phyloP scores from a whole-genome alignment of 2,888 invertebrate genomes.

The Pycnomerus fuliginosus region DNA sequence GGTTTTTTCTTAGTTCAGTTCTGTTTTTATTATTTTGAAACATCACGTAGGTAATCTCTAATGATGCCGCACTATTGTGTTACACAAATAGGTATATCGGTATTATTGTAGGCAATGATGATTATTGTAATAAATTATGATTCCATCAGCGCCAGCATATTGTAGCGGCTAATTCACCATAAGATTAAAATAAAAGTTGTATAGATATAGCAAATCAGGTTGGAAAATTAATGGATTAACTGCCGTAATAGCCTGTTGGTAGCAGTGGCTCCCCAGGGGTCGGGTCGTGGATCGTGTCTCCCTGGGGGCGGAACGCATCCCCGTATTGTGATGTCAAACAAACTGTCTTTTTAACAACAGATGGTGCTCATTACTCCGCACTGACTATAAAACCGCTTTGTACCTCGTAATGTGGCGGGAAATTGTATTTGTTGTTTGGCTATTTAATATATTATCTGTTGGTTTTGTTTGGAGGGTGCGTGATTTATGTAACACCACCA shows the following conservation, averaged over 20 bases:
- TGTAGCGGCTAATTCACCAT: no score
- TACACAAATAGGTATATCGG: no score
- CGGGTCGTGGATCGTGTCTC: conserved; percentile 5
- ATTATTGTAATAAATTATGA: no score
- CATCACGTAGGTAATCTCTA: no score
- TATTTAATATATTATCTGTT: conserved; percentile 52
- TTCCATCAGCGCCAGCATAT: no score
- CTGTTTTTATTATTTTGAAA: no score
- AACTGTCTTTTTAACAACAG: conserved; percentile 50
- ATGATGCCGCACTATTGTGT: no score
- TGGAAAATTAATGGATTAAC: no score
- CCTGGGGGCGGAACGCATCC: conserved; percentile 18
- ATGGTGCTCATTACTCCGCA: conserved; percentile 49
- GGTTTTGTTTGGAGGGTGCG: conserved; percentile 42
- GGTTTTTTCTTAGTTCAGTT: no score
- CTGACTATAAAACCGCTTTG: conserved; percentile 45
- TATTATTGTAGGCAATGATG: no score
- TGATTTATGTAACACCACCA: conserved; percentile 39
- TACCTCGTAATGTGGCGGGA: conserved; percentile 52
- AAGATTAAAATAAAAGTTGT: no score
- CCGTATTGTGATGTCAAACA: conserved; percentile 34
- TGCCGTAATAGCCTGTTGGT: background rate
- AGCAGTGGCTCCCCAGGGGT: conserved; percentile 1
- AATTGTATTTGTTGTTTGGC: conserved; percentile 52
- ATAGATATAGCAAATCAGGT: no score